Percentiles rank a stretch among this genome's conserved stretches.
Evolutionary conservation across 2,888 invertebrate species (phyloP).

Genomic region (Limnephilus rhombicus): DNA sequence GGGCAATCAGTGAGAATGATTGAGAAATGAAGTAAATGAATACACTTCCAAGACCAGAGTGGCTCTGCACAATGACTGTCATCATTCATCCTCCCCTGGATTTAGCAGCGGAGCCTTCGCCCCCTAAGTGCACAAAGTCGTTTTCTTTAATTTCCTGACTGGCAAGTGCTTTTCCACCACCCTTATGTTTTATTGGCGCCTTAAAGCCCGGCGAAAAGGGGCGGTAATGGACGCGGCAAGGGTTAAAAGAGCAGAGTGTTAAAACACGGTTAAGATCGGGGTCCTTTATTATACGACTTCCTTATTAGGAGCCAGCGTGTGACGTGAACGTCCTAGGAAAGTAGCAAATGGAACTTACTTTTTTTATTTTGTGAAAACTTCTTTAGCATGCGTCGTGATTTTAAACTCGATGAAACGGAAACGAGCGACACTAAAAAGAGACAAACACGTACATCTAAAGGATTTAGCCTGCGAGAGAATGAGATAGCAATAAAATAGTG

Average conservation of each 20-base stretch:
- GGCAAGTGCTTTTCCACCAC: constrained; percentile 52
- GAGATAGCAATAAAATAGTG: no score
- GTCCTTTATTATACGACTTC: constrained; percentile 7
- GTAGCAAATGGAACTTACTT: no score
- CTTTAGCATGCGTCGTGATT: no score
- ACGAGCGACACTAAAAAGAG: no score
- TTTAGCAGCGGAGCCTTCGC: constrained; percentile 42
- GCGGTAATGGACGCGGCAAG: constrained; percentile 49
- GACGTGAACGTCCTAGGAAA: not conserved
- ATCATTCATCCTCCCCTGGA: constrained; percentile 46
- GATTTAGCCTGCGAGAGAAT: no score
- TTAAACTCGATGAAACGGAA: no score
- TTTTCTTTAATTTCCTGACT: constrained; percentile 57
- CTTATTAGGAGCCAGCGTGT: constrained; percentile 13
- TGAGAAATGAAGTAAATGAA: not conserved
- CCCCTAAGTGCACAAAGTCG: constrained; percentile 57
- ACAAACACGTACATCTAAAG: no score
- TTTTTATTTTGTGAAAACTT: no score
- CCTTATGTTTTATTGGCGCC: constrained; percentile 56
- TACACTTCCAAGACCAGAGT: not conserved
- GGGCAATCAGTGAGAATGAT: not conserved
- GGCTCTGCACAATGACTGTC: not conserved
- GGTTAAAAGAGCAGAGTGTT: constrained; percentile 27
- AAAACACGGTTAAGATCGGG: not conserved
- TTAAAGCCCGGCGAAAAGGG: constrained; percentile 38